These are phyloP conservation scores for Drosophila parvula DNA, from an alignment of 1,140 invertebrate species.

Conservation along the genomic window DNA sequence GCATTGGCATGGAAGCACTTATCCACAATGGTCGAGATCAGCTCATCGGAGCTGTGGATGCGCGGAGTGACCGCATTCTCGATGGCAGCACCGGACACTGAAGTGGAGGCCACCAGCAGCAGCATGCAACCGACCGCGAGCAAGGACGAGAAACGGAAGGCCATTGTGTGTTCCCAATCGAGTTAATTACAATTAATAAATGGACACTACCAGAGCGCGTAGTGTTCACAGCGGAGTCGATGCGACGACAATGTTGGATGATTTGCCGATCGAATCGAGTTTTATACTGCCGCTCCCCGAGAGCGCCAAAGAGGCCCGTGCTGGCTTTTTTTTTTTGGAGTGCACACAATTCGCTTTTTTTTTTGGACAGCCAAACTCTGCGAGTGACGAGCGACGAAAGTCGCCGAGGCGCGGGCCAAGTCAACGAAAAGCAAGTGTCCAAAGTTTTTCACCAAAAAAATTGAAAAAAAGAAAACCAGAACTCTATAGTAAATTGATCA, in stretches of 20 bases:
- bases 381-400: conserved; percentile 66
- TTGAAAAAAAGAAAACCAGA: conserved; percentile 38
- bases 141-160: conserved; percentile 76
- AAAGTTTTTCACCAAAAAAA: conserved; percentile 77
- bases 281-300: conserved; percentile 83
- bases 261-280: conserved; percentile 72
- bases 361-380: conserved; percentile 68
- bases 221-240: conserved; percentile 77
- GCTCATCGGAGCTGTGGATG: conserved; percentile 87
- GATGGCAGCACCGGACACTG: conserved; percentile 85
- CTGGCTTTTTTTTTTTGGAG: conserved; percentile 67
- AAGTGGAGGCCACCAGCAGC: conserved; percentile 53
- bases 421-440: conserved; percentile 55
- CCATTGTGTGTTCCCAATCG: conserved; percentile 60
- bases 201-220: conserved; percentile 66
- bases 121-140: conserved; percentile 82
- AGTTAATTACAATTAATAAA: conserved; percentile 25
- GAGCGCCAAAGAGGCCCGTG: conserved; percentile 36
- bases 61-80: conserved; percentile 86
- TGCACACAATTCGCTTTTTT: conserved; percentile 58
- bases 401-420: conserved; percentile 56
- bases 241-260: conserved; percentile 82
- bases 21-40: conserved; percentile 89
- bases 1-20: conserved; percentile 88
- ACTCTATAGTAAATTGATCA: neutral